A percentile compares a stretch with the other conserved stretches of the same genome.
phyloP scores from a whole-genome alignment of 2,797 vertebrate species.

The Hypotaenidia philippensis region DNA sequence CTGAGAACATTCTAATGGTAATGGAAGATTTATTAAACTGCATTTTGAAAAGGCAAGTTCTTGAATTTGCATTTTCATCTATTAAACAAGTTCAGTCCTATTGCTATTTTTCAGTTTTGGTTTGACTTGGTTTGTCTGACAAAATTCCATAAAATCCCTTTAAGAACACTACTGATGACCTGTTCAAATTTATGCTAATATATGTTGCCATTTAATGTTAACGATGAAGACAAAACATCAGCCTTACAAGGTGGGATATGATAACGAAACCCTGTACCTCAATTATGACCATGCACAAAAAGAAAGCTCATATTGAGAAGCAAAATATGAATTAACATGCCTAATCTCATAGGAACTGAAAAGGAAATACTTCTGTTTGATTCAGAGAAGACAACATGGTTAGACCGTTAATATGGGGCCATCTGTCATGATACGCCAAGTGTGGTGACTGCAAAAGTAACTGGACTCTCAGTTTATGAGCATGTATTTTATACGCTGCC shows the following conservation, averaged over 20 bases:
- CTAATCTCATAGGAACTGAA: not conserved
- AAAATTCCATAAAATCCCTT: not conserved
- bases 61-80: not conserved
- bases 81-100: not conserved
- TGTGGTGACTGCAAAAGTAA: not conserved
- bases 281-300: not conserved
- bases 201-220: not conserved
- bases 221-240: not conserved
- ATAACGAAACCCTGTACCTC: not conserved
- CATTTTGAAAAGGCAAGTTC: not conserved
- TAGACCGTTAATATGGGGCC: not conserved
- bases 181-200: not conserved
- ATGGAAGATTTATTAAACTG: not conserved
- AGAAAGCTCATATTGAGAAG: not conserved
- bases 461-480: not conserved
- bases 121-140: not conserved
- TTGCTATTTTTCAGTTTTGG: not conserved
- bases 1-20: not conserved
- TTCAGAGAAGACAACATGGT: not conserved
- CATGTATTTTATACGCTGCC: not conserved
- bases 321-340: not conserved
- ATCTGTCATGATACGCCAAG: not conserved
- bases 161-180: not conserved
- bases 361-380: not conserved
- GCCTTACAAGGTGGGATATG: not conserved